A percentile compares a stretch with the other conserved stretches of the same genome.
Conservation (phyloP, 2,888 invertebrate genomes). For the Troides oblongomaculatus region DNA sequence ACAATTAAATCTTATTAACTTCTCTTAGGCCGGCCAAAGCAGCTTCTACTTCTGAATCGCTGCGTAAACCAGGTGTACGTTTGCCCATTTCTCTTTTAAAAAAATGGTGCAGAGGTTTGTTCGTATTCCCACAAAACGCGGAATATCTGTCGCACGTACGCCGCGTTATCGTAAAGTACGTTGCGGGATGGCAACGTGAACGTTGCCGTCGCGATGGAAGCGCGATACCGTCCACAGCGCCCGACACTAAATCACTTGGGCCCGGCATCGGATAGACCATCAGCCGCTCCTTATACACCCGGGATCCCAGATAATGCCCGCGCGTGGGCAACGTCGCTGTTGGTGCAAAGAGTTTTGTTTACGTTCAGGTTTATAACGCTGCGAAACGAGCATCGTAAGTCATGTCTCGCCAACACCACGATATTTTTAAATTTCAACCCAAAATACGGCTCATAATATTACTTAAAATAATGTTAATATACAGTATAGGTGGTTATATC, state of each 20-base stretch:
- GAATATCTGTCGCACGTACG: slow-evolving; percentile 42
- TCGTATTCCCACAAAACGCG: slow-evolving; percentile 38
- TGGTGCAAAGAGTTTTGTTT: background rate
- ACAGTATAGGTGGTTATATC: too few species aligned
- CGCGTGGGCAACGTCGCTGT: background rate
- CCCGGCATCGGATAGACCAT: slow-evolving; percentile 19
- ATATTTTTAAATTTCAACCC: too few species aligned
- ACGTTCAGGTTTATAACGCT: background rate
- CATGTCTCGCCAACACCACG: too few species aligned
- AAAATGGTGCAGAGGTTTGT: background rate
- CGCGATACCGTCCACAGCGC: slow-evolving; percentile 30
- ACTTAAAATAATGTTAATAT: too few species aligned
- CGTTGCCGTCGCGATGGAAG: slow-evolving; percentile 36
- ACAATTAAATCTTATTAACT: too few species aligned
- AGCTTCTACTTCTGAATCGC: too few species aligned
- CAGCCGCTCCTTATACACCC: slow-evolving; percentile 19
- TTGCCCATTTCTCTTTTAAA: too few species aligned
- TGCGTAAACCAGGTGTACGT: too few species aligned
- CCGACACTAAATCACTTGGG: slow-evolving; percentile 23
- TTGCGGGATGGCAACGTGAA: slow-evolving; percentile 36
- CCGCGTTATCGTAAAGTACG: slow-evolving; percentile 34
- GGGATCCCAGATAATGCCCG: slow-evolving; percentile 15
- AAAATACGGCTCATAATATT: too few species aligned
- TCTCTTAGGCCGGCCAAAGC: too few species aligned
- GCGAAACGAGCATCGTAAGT: too few species aligned